Base-by-base conservation (phyloP, 2,113 vertebrate species). In the Oryzias melastigma region DNA sequence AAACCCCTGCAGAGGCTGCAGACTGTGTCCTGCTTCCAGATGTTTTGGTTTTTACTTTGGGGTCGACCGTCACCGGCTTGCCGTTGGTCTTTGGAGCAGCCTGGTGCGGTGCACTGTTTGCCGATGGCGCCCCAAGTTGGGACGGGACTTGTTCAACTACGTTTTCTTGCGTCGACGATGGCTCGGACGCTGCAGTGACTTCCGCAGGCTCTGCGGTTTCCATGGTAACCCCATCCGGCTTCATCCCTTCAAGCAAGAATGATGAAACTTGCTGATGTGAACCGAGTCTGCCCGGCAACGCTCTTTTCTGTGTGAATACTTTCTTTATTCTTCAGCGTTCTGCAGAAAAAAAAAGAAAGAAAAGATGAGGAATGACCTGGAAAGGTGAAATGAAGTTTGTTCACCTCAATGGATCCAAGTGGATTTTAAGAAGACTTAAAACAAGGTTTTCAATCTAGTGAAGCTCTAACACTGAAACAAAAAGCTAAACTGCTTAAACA, bases 161-260 rank as follows among this genome's bases (percentile, higher is more conserved):
- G 56, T 73, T 78, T 5, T 84, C 86, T 52, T 76, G 69, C 10
- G 43, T 47, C 15, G 25, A 43, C 0, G 74, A 62, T 4, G 61
- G 58, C 50, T 86, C 84, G 5, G 73, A 71, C 74, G 46, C 64
- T 19, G 65, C 73, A 48, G 71, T 60, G 25, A 40, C 71, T 65
- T 91, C 90, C 22, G 63, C 77, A 64, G 88, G 73, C 58, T 92
- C 88, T 41, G 81, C 78, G 42, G 77, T 80, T 65, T 88, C 87
- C 81, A 91, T 90, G 68, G 74, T 80, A 81, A 81, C 85, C 87
- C 87, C 90, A 89, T 91, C 90, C 72, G 88, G 88, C 87, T 93
- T 92, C 91, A 93, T 92, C 55, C 78, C 87, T 35, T 35, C 29
- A 64, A 41, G 62, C 65, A 56, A 52, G 8, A 43, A 58, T 2